Evolutionary conservation across 2,888 invertebrate species (phyloP).

Genomic region (Folsomia candida): DNA sequence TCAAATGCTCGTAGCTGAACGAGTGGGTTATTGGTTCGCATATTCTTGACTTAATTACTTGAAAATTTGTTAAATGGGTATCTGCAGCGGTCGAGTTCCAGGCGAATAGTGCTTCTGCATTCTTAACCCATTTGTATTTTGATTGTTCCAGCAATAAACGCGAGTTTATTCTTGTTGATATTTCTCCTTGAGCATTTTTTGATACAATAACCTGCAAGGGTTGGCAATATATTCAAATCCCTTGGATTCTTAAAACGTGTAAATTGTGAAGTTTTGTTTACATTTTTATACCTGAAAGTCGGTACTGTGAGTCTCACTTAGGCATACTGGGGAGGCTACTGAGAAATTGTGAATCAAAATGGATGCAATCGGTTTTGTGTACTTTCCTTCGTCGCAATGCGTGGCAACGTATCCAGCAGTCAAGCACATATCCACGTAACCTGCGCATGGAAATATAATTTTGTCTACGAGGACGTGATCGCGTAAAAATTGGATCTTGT

Average conservation of each 20-base stretch:
- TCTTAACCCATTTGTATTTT: neutral
- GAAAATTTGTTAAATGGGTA: constrained; percentile 6
- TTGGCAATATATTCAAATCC: too few species aligned
- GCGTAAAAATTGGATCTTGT: neutral
- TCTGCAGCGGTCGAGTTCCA: too few species aligned
- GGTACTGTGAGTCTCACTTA: too few species aligned
- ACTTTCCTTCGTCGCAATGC: neutral
- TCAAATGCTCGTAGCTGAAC: too few species aligned
- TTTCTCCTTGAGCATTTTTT: neutral
- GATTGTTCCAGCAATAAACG: neutral
- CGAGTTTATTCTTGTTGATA: neutral
- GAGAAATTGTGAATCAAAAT: constrained; percentile 23
- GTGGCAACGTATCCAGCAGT: constrained; percentile 14
- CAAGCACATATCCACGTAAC: constrained; percentile 27
- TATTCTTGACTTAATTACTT: neutral
- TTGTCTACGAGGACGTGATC: constrained; percentile 23
- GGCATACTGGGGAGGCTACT: constrained; percentile 17
- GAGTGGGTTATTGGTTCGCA: neutral
- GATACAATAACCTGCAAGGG: too few species aligned
- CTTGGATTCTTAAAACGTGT: too few species aligned
- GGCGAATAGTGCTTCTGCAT: constrained; percentile 10
- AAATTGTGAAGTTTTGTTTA: too few species aligned
- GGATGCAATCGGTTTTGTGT: constrained; percentile 1
- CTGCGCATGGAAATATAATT: constrained; percentile 27
- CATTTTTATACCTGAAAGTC: too few species aligned